A percentile compares a stretch with the other conserved stretches of the same genome.
These are phyloP conservation scores for Trichonephila clavata DNA, from an alignment of 1,140 invertebrate species.

Conservation along the genomic window DNA sequence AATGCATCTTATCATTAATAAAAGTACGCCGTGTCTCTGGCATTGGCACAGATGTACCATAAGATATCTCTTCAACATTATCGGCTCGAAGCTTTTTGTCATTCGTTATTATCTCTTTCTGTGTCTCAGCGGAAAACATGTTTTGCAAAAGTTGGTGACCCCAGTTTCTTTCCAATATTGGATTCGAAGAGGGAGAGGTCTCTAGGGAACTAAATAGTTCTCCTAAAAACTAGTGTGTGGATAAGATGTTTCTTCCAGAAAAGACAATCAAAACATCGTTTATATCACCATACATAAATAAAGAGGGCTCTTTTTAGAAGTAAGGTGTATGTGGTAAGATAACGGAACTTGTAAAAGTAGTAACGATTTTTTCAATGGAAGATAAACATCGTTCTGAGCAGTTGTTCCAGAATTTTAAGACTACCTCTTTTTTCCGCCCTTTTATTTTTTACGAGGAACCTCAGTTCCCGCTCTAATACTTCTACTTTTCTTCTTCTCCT, in stretches of 20 bases:
- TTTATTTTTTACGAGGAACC: not conserved
- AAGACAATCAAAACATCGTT: constrained; percentile 43
- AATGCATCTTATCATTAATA: constrained; percentile 41
- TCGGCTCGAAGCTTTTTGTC: constrained; percentile 37
- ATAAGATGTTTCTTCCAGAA: constrained; percentile 14
- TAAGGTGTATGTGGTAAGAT: not conserved
- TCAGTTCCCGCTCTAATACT: not conserved
- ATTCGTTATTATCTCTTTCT: constrained; percentile 17
- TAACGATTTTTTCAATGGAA: constrained; percentile 2
- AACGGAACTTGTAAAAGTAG: not conserved
- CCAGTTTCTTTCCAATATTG: constrained; percentile 19
- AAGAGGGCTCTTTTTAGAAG: not conserved
- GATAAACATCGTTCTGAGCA: not conserved
- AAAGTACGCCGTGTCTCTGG: not conserved
- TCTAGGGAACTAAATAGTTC: constrained; percentile 6
- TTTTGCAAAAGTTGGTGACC: not conserved
- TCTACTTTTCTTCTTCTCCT: not conserved
- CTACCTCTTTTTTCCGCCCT: not conserved
- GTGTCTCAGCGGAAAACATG: constrained; percentile 18
- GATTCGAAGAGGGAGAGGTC: not conserved
- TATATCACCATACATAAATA: constrained; percentile 41
- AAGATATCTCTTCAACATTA: constrained; percentile 25
- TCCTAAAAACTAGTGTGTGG: not conserved
- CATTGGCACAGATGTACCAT: constrained; percentile 8
- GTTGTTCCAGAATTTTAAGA: not conserved